These are phyloP conservation scores for Callaeas wilsoni DNA, from an alignment of 2,113 vertebrate genomes.

Conservation along the genomic window DNA sequence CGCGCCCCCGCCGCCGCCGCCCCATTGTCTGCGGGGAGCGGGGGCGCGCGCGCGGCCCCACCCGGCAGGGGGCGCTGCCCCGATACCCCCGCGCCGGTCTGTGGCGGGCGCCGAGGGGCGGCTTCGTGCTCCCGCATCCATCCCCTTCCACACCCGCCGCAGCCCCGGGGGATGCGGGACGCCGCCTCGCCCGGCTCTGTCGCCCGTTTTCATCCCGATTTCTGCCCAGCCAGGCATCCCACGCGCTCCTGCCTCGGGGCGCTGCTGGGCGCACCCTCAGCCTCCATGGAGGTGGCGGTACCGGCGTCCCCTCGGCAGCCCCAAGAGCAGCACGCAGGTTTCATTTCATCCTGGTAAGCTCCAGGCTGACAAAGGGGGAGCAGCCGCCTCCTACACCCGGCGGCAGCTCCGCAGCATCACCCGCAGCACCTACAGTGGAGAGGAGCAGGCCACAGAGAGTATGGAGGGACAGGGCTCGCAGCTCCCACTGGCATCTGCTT, in stretches of 20 bases:
- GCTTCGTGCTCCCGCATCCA: fast-evolving
- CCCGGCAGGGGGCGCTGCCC: neutral
- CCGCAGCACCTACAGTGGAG: fast-evolving
- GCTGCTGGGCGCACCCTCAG: fast-evolving
- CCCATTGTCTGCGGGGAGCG: no score
- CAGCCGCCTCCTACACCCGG: neutral
- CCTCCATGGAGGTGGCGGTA: neutral
- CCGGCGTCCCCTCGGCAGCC: neutral
- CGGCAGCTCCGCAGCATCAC: neutral
- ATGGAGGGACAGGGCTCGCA: fast-evolving
- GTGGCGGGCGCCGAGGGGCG: neutral
- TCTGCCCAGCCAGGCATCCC: fast-evolving
- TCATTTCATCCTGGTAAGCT: fast-evolving
- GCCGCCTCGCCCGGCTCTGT: no score
- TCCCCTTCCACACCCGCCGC: neutral
- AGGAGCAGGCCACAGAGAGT: fast-evolving
- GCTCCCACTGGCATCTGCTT: fast-evolving
- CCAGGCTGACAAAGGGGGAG: neutral
- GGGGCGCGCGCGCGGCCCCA: neutral
- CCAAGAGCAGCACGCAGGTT: fast-evolving
- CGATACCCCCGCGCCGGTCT: neutral
- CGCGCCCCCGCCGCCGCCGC: no score
- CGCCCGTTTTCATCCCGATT: fast-evolving
- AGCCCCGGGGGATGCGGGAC: neutral
- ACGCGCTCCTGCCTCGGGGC: neutral